phyloP scores from a whole-genome alignment of 2,797 vertebrate genomes.

The Myiotriccus ornatus region DNA sequence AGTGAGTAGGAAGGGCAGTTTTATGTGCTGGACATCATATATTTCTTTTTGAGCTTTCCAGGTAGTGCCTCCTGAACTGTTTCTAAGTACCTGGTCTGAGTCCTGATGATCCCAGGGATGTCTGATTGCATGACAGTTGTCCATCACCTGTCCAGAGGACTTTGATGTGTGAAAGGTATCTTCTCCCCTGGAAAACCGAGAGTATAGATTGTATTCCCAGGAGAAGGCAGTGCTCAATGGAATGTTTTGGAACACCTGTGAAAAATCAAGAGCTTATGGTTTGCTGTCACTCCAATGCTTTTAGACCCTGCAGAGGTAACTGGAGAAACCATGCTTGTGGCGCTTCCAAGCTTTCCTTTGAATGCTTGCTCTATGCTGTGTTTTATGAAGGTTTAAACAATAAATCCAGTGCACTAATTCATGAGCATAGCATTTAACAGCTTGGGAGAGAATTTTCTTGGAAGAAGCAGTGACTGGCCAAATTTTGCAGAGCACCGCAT shows the following conservation, averaged over 20 bases:
- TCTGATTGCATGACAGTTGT: background rate
- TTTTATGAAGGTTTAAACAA: background rate
- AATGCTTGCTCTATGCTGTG: background rate
- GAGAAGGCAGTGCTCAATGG: background rate
- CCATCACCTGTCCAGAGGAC: background rate
- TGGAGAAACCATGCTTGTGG: background rate
- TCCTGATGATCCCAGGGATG: background rate
- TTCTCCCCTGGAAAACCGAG: background rate
- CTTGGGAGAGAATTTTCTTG: background rate
- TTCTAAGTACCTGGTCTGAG: background rate
- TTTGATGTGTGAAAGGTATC: background rate
- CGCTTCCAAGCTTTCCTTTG: background rate
- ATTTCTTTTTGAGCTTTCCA: background rate
- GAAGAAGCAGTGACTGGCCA: background rate
- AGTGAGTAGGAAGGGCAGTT: background rate
- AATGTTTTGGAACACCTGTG: background rate
- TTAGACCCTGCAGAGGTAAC: background rate
- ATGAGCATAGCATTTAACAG: background rate
- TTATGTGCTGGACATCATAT: background rate
- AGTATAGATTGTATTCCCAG: background rate
- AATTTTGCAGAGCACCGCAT: background rate
- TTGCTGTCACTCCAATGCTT: background rate
- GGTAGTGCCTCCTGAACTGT: background rate
- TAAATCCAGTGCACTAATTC: background rate
- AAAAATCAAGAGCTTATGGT: rapidly evolving